These are phyloP conservation scores for Chauna torquata DNA, from an alignment of 2,113 vertebrate genomes.

Conservation along the genomic window DNA sequence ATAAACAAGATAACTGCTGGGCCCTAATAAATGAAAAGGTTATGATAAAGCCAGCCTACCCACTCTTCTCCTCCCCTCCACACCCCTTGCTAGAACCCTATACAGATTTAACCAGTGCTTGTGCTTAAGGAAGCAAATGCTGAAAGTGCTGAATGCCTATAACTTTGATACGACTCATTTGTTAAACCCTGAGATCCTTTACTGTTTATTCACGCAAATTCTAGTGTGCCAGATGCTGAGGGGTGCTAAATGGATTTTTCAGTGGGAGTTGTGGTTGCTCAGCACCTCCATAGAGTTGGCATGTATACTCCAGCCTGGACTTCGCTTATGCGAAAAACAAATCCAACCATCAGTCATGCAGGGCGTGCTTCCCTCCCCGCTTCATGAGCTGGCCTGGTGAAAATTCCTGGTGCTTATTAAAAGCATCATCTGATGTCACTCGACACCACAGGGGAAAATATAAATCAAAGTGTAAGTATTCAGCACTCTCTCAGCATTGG, in stretches of 20 bases:
- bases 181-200: not conserved
- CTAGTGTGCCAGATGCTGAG: not conserved
- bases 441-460: not conserved
- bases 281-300: not conserved
- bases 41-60: not conserved
- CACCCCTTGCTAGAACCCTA: not conserved
- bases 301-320: not conserved
- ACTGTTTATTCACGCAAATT: not conserved
- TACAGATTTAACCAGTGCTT: not conserved
- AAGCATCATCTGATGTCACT: slow-evolving; percentile 39
- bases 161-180: not conserved
- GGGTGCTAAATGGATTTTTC: not conserved
- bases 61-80: not conserved
- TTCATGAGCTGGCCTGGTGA: slow-evolving; percentile 26
- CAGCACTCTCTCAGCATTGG: slow-evolving; percentile 57
- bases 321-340: slow-evolving; percentile 3
- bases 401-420: slow-evolving; percentile 41
- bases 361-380: slow-evolving; percentile 3
- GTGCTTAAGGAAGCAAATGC: not conserved
- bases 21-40: not conserved
- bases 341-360: slow-evolving; percentile 4
- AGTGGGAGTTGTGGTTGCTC: slow-evolving; percentile 27
- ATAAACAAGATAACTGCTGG: not conserved
- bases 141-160: not conserved
- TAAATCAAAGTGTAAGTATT: slow-evolving; percentile 50